phyloP scores from a whole-genome alignment of 2,797 vertebrate genomes.

The Odontamblyopus rebecca region DNA sequence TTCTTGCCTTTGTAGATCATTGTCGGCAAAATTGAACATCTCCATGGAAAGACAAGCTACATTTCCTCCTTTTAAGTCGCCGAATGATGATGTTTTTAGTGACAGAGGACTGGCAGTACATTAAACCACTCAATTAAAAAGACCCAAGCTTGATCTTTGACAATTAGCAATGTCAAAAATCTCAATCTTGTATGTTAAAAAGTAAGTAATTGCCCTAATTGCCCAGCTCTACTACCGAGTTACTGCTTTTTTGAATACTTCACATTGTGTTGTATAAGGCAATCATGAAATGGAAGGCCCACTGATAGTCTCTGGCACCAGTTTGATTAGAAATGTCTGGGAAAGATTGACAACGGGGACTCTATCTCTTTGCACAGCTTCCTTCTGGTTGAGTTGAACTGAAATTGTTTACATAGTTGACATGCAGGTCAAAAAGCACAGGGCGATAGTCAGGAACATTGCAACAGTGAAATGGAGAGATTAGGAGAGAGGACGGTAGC shows the following conservation, averaged over 20 bases:
- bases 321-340: conserved; percentile 32
- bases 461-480: background rate
- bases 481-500: background rate
- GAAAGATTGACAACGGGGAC: conserved; percentile 4
- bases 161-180: no score
- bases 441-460: conserved; percentile 17
- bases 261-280: conserved; percentile 17
- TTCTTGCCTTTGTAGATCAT: no score
- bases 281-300: conserved; percentile 16
- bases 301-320: conserved; percentile 42
- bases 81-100: no score
- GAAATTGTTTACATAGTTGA: conserved; percentile 23
- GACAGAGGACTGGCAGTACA: no score
- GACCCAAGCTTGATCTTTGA: no score
- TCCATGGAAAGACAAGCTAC: no score
- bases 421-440: conserved; percentile 40
- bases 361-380: conserved; percentile 4
- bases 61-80: no score
- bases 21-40: no score
- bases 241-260: conserved; percentile 27
- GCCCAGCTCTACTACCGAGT: background rate
- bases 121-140: no score
- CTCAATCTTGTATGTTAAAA: no score
- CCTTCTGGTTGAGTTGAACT: conserved; percentile 11
- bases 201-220: no score